Conservation (phyloP, 2,888 invertebrate genomes). For the Sarcophaga carnaria region DNA sequence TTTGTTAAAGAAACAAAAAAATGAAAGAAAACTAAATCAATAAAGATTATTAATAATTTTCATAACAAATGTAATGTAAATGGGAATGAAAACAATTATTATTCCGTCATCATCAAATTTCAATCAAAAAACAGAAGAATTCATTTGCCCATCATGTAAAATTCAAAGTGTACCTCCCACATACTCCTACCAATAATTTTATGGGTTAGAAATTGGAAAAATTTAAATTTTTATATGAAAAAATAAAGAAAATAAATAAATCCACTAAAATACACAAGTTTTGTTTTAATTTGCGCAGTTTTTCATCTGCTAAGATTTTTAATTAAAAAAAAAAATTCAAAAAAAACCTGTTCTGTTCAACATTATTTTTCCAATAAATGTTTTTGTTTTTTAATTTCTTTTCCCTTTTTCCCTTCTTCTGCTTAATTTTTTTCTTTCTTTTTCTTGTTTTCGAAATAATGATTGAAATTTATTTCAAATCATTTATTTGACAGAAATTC, state of each 20-base stretch:
- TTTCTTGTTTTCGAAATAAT: slow-evolving; percentile 4
- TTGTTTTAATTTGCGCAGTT: slow-evolving; percentile 27
- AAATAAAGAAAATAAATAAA: not conserved
- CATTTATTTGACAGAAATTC: slow-evolving; percentile 13
- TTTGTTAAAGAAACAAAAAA: not conserved
- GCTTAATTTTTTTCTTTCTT: not conserved
- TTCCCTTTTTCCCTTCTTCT: not conserved
- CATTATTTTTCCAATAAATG: not conserved
- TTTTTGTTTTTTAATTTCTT: not conserved
- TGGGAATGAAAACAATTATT: slow-evolving; percentile 11
- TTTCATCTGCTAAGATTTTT: slow-evolving; percentile 4
- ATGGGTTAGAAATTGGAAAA: not conserved
- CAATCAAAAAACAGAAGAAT: not conserved
- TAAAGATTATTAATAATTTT: slow-evolving; percentile 29
- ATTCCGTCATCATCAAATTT: not conserved
- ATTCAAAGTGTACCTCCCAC: not conserved
- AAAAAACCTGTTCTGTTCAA: no score
- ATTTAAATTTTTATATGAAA: not conserved
- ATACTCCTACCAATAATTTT: not conserved
- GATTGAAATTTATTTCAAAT: slow-evolving; percentile 21
- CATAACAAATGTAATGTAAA: not conserved
- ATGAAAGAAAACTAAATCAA: slow-evolving; percentile 1
- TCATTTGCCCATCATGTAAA: slow-evolving; percentile 12
- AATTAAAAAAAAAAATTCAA: no score
- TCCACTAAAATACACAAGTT: not conserved